A percentile compares a stretch with the other conserved stretches of the same genome.
Conservation (phyloP, 2,888 invertebrate genomes). For the Diogma glabrata region DNA sequence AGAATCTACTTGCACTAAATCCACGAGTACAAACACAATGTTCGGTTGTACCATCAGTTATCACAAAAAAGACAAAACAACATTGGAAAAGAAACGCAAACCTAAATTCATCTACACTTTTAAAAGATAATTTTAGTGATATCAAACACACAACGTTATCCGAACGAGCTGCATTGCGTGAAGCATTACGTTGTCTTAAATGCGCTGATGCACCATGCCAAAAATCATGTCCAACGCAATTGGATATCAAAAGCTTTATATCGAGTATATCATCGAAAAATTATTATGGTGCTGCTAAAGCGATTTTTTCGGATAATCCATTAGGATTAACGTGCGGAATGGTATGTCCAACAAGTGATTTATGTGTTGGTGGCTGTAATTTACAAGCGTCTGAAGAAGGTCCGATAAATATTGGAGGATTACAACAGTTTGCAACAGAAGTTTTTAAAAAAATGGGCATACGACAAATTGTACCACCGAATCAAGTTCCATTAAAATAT, state of each 20-base stretch:
- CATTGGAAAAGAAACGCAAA: slow-evolving; percentile 87
- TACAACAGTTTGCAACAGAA: slow-evolving; percentile 96
- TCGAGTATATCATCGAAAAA: slow-evolving; percentile 96
- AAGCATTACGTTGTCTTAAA: slow-evolving; percentile 80
- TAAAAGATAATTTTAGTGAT: slow-evolving; percentile 87
- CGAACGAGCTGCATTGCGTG: slow-evolving; percentile 84
- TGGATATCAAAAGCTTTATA: slow-evolving; percentile 95
- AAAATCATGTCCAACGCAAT: slow-evolving; percentile 95
- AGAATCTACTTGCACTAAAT: slow-evolving; percentile 81
- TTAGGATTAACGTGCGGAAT: slow-evolving; percentile 91
- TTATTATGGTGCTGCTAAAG: slow-evolving; percentile 94
- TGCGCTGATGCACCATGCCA: slow-evolving; percentile 97
- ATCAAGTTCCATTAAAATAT: slow-evolving; percentile 39
- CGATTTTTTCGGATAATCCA: slow-evolving; percentile 95
- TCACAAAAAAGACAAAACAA: slow-evolving; percentile 76
- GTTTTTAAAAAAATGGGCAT: slow-evolving; percentile 93
- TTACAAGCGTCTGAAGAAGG: slow-evolving; percentile 93
- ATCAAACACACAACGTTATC: slow-evolving; percentile 95
- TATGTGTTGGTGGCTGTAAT: slow-evolving; percentile 97
- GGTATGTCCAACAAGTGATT: slow-evolving; percentile 98
- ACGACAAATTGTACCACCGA: slow-evolving; percentile 72
- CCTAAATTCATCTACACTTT: slow-evolving; percentile 51
- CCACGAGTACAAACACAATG: slow-evolving; percentile 69
- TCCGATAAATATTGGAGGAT: slow-evolving; percentile 94
- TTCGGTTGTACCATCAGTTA: slow-evolving; percentile 67